Percentiles rank a stretch among this genome's conserved stretches.
phyloP scores from a whole-genome alignment of 2,113 vertebrate genomes.

The Notiomystis cincta region DNA sequence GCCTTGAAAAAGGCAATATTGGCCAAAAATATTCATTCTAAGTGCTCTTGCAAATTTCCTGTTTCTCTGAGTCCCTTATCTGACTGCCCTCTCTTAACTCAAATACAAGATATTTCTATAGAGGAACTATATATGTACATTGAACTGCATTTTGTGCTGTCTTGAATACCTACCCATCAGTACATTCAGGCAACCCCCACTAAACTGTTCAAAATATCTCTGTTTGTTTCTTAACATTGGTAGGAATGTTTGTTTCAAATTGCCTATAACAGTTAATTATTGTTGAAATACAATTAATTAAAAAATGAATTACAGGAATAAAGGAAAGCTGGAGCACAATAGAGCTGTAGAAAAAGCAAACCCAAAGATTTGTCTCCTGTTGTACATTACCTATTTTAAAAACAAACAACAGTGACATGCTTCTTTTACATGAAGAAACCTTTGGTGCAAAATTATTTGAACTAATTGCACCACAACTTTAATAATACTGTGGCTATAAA shows the following conservation, averaged over 20 bases:
- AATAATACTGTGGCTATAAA: background rate
- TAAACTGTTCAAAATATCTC: background rate
- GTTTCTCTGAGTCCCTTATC: background rate
- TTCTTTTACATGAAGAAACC: background rate
- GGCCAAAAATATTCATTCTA: background rate
- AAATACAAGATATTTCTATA: background rate
- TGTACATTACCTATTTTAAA: background rate
- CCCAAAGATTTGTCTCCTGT: background rate
- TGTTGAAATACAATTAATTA: background rate
- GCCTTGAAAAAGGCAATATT: background rate
- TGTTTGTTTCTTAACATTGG: background rate
- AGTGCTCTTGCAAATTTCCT: background rate
- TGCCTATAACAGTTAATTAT: background rate
- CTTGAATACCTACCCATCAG: background rate
- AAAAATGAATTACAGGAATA: background rate
- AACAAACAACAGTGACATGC: fast-evolving
- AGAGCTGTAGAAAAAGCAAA: background rate
- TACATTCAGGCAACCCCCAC: fast-evolving
- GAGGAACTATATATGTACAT: background rate
- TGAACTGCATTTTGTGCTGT: background rate
- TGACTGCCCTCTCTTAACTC: background rate
- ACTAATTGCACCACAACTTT: background rate
- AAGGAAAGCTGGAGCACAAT: fast-evolving
- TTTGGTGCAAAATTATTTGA: background rate
- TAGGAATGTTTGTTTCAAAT: background rate